Conservation (phyloP, 2,113 vertebrate species). For the Etheostoma spectabile region DNA sequence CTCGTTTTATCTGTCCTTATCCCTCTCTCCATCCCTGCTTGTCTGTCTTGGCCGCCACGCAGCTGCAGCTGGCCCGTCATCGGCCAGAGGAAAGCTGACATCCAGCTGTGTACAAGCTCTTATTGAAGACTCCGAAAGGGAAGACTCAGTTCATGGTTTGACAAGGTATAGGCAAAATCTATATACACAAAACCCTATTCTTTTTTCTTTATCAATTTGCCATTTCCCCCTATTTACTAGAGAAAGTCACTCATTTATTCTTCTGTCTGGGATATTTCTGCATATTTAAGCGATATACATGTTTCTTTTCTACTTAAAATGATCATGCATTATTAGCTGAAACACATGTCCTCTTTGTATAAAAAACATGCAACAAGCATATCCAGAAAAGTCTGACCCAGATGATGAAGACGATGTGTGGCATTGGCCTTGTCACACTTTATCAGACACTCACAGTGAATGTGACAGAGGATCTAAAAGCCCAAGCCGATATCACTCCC, state of each 20-base stretch:
- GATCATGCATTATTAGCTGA: constrained; percentile 9
- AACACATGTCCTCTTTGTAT: constrained; percentile 28
- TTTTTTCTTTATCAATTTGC: neutral
- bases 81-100: constrained; percentile 54
- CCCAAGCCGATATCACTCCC: constrained; percentile 17
- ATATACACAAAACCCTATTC: neutral
- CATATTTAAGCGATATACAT: too few species aligned
- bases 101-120: constrained; percentile 59
- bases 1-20: constrained; percentile 44
- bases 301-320: neutral
- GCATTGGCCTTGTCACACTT: constrained; percentile 36
- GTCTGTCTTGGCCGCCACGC: constrained; percentile 38
- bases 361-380: constrained; percentile 35
- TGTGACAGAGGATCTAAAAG: constrained; percentile 24
- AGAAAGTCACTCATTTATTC: neutral
- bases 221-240: neutral
- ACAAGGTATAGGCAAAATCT: constrained; percentile 30
- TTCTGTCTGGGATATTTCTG: neutral
- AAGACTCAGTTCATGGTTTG: constrained; percentile 24
- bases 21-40: constrained; percentile 20
- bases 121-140: constrained; percentile 15
- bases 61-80: constrained; percentile 67
- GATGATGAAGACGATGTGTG: constrained; percentile 29
- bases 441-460: constrained; percentile 21
- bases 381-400: constrained; percentile 31